Percentiles rank a stretch among this genome's conserved stretches.
These are phyloP conservation scores for Pemphredon lugubris DNA, from an alignment of 2,888 invertebrate genomes.

Conservation along the genomic window DNA sequence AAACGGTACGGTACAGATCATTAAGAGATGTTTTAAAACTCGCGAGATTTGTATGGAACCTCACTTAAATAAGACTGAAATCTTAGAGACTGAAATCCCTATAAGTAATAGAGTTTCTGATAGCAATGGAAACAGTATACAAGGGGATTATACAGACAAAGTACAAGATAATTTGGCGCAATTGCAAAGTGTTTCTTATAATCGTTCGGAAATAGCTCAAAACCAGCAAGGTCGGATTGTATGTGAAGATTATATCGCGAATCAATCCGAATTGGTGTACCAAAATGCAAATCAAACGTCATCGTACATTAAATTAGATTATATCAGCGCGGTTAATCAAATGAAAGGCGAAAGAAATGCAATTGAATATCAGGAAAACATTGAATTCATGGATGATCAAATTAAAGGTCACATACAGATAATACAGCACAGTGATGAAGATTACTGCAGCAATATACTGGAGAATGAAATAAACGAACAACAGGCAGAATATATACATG, in stretches of 20 bases:
- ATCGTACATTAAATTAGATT: conserved; percentile 42
- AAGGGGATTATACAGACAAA: conserved; percentile 27
- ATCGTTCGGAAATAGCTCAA: conserved; percentile 39
- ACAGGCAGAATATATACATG: conserved; percentile 1
- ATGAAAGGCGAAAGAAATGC: not conserved
- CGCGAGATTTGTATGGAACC: conserved; percentile 64
- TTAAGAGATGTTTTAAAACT: conserved; percentile 54
- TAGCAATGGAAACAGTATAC: conserved; percentile 20
- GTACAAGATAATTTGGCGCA: conserved; percentile 31
- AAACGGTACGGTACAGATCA: conserved; percentile 34
- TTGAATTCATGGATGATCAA: conserved; percentile 23
- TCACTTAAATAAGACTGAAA: conserved; percentile 74
- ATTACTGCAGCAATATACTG: conserved; percentile 16
- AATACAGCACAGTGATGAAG: conserved; percentile 20
- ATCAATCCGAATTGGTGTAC: conserved; percentile 48
- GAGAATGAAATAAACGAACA: not conserved
- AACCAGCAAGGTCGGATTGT: conserved; percentile 42
- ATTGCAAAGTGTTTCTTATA: conserved; percentile 45
- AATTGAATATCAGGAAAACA: conserved; percentile 14
- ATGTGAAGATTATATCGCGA: conserved; percentile 38
- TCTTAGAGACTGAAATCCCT: conserved; percentile 74
- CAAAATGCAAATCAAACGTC: conserved; percentile 39
- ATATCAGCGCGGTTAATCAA: conserved; percentile 14
- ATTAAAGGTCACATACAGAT: conserved; percentile 28
- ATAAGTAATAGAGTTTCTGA: conserved; percentile 47